phyloP scores from a whole-genome alignment of 2,888 invertebrate species.

The Chalcis sispes region DNA sequence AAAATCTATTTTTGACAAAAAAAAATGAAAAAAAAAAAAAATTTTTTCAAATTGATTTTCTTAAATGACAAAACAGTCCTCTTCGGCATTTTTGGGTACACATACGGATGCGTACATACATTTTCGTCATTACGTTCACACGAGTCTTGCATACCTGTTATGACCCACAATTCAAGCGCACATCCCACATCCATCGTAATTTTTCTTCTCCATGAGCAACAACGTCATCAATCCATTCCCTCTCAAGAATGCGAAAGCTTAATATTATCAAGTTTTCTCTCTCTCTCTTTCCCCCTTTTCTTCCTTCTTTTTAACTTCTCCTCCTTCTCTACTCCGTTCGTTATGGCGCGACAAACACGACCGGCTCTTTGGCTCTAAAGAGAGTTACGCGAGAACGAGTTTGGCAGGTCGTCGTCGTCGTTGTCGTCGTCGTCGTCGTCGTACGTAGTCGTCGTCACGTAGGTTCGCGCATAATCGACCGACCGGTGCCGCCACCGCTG shows the following conservation, averaged over 20 bases:
- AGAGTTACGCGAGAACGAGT: constrained; percentile 68
- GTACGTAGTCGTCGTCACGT: too few relatives aligned
- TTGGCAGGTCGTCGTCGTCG: constrained; percentile 65
- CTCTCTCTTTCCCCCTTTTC: background rate
- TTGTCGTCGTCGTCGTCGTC: too few relatives aligned
- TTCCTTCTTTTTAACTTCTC: background rate
- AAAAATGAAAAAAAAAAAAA: too few relatives aligned
- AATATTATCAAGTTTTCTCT: constrained; percentile 28
- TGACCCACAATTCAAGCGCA: constrained; percentile 28
- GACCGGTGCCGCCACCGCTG: too few relatives aligned
- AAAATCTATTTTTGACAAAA: too few relatives aligned
- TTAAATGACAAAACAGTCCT: too few relatives aligned
- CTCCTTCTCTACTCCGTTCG: too few relatives aligned
- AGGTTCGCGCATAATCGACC: constrained; percentile 44
- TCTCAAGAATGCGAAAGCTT: constrained; percentile 33
- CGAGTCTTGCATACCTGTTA: background rate
- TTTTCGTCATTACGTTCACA: too few relatives aligned
- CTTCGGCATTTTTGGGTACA: too few relatives aligned
- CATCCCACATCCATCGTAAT: constrained; percentile 4
- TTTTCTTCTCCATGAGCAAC: constrained; percentile 9
- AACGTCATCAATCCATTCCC: constrained; percentile 26
- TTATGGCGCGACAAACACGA: constrained; percentile 19
- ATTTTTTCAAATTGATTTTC: too few relatives aligned
- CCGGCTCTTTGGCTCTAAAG: constrained; percentile 43
- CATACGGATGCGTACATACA: too few relatives aligned